Evolutionary conservation across 2,797 vertebrate species (phyloP).

Genomic region (Periophthalmus magnuspinnatus): DNA sequence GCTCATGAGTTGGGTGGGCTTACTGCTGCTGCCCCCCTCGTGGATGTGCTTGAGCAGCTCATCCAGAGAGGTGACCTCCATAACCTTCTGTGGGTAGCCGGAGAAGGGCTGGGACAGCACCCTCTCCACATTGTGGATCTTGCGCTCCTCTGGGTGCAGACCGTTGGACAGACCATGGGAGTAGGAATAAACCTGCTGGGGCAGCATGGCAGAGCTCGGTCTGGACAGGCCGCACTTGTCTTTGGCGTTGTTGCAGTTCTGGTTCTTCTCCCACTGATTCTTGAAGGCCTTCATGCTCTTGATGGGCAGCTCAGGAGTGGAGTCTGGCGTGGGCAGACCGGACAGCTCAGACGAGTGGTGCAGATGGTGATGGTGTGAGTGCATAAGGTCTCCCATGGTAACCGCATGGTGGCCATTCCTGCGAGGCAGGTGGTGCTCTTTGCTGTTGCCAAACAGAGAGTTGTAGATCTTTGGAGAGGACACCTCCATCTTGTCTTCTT

Average conservation of each 20-base stretch:
- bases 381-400: conserved; percentile 76
- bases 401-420: conserved; percentile 71
- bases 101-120: conserved; percentile 77
- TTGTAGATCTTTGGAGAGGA: conserved; percentile 85
- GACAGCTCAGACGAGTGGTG: conserved; percentile 84
- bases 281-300: conserved; percentile 87
- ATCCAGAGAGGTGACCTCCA: conserved; percentile 88
- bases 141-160: conserved; percentile 79
- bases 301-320: conserved; percentile 88
- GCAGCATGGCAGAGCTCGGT: conserved; percentile 72
- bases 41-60: conserved; percentile 90
- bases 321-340: conserved; percentile 89
- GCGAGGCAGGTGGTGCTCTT: conserved; percentile 71
- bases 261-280: conserved; percentile 91
- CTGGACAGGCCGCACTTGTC: conserved; percentile 79
- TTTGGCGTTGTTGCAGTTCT: conserved; percentile 91
- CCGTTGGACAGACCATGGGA: conserved; percentile 74
- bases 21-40: conserved; percentile 75
- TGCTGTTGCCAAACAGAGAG: conserved; percentile 77
- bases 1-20: conserved; percentile 73
- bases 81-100: conserved; percentile 82
- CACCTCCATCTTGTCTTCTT: conserved; percentile 80
- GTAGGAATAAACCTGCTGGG: conserved; percentile 80
- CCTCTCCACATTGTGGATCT: conserved; percentile 83
- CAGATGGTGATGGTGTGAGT: conserved; percentile 70